phyloP scores from a whole-genome alignment of 92 coral and sea anemone species.

The Zoanthus solanderi region DNA sequence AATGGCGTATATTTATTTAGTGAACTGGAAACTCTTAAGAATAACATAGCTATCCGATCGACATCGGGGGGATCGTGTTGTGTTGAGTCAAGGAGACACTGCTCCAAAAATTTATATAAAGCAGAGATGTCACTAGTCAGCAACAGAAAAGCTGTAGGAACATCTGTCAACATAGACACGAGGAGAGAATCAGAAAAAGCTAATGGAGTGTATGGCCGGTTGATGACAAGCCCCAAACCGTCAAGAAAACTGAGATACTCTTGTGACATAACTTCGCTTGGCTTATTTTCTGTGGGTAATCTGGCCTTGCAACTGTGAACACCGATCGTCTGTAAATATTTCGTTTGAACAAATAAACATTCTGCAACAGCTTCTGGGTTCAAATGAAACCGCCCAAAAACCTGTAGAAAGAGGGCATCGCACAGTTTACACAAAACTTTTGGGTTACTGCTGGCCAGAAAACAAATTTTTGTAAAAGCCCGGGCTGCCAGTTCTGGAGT shows the following conservation, averaged over 20 bases:
- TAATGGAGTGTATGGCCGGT: conserved; percentile 28
- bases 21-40: conserved; percentile 51
- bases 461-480: conserved; percentile 34
- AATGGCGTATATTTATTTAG: conserved; percentile 32
- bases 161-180: neutral
- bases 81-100: conserved; percentile 5
- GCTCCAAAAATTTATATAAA: conserved; percentile 20
- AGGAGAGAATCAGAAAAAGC: conserved; percentile 13
- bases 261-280: neutral
- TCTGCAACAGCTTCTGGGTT: conserved; percentile 20
- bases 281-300: neutral
- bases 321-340: neutral
- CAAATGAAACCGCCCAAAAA: conserved; percentile 5
- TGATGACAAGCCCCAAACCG: conserved; percentile 6
- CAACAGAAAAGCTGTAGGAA: neutral
- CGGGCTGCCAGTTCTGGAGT: conserved; percentile 32
- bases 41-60: conserved; percentile 64
- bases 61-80: conserved; percentile 43
- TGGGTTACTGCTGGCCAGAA: conserved; percentile 26
- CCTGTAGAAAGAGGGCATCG: conserved; percentile 44
- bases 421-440: conserved; percentile 38
- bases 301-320: neutral
- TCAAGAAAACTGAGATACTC: conserved; percentile 38
- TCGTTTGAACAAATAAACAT: conserved; percentile 10
- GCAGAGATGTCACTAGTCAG: neutral